These are phyloP conservation scores for Myopa tessellatipennis DNA, from an alignment of 2,888 invertebrate species.

Conservation along the genomic window DNA sequence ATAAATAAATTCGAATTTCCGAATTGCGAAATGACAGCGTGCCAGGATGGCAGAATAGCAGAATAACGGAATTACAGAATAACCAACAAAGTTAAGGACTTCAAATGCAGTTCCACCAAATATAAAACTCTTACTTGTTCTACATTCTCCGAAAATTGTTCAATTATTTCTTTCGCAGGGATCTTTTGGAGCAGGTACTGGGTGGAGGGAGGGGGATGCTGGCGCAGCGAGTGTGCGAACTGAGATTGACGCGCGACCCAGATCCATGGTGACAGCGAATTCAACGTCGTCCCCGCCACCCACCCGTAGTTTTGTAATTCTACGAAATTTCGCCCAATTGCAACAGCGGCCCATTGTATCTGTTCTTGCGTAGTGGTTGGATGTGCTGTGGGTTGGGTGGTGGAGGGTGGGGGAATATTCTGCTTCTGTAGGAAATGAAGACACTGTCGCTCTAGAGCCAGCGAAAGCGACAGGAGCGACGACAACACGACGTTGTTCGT, in stretches of 20 bases:
- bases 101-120: conserved; percentile 27
- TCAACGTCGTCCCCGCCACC: background rate
- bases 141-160: conserved; percentile 29
- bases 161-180: conserved; percentile 9
- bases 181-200: conserved; percentile 7
- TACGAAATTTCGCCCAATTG: background rate
- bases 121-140: conserved; percentile 23
- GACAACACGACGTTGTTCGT: conserved; percentile 8
- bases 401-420: conserved; percentile 3
- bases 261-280: background rate
- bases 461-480: conserved; percentile 17
- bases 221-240: background rate
- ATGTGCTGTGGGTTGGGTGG: background rate
- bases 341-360: background rate
- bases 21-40: background rate
- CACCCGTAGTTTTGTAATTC: background rate
- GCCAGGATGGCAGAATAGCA: background rate
- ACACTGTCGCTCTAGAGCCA: conserved; percentile 43
- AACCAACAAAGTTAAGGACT: conserved; percentile 16
- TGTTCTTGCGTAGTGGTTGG: background rate
- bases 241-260: conserved; percentile 35
- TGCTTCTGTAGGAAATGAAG: conserved; percentile 52
- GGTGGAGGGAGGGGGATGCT: background rate
- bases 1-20: conserved; percentile 23
- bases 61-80: conserved; percentile 21